Percentiles rank a stretch among this genome's conserved stretches.
phyloP scores from a whole-genome alignment of 2,797 vertebrate genomes.

The Cossypha niveicapilla region DNA sequence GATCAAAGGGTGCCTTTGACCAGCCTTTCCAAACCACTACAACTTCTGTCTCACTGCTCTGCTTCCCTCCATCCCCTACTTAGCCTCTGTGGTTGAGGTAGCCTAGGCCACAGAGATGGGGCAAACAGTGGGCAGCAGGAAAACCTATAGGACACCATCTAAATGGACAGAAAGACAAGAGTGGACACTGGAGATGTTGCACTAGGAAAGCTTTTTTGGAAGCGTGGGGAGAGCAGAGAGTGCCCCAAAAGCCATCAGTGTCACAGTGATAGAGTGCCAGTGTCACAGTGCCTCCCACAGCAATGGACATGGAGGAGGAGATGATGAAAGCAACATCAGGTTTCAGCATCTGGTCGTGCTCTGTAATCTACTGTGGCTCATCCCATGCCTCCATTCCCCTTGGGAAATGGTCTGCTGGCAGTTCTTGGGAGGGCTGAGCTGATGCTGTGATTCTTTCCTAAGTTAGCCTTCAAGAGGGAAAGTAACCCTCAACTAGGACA shows the following conservation, averaged over 20 bases:
- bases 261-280: background rate
- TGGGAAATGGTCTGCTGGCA: background rate
- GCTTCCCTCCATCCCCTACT: background rate
- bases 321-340: background rate
- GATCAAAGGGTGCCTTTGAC: background rate
- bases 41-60: background rate
- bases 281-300: background rate
- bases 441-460: constrained; percentile 22
- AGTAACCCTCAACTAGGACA: background rate
- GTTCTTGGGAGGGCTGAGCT: background rate
- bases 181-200: background rate
- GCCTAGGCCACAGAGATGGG: background rate
- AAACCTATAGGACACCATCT: background rate
- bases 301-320: background rate
- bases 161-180: background rate
- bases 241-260: background rate
- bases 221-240: background rate
- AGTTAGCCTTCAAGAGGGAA: background rate
- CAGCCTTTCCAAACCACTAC: background rate
- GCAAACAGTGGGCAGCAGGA: background rate
- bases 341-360: background rate
- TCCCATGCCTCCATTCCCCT: background rate
- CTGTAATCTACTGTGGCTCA: background rate
- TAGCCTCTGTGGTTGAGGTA: background rate
- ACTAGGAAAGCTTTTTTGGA: background rate